Conservation (phyloP, 2,797 vertebrate genomes). For the Myotis planiceps region DNA sequence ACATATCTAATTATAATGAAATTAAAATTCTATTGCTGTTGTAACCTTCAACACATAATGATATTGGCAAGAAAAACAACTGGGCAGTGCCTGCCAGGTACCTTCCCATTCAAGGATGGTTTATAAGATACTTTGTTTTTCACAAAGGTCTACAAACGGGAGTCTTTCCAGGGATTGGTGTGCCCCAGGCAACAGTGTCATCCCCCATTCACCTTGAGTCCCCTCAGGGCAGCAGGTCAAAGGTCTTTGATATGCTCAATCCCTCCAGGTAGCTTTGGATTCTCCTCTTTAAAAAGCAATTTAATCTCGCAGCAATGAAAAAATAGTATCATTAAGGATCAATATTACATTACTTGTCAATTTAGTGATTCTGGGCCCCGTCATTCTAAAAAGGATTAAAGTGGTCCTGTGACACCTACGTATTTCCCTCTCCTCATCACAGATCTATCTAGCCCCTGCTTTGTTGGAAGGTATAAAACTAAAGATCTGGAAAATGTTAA, state of each 20-base stretch:
- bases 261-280: constrained; percentile 11
- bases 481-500: constrained; percentile 15
- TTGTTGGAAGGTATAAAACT: neutral
- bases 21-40: neutral
- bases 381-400: neutral
- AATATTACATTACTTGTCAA: neutral
- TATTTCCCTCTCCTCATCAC: neutral
- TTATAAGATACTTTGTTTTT: neutral
- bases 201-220: neutral
- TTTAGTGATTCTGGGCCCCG: neutral
- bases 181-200: constrained; percentile 48
- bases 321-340: neutral
- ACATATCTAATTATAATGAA: neutral
- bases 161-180: constrained; percentile 45
- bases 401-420: neutral
- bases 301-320: constrained; percentile 65
- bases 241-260: neutral
- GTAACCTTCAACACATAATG: neutral
- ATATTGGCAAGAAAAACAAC: neutral
- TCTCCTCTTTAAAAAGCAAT: constrained; percentile 53
- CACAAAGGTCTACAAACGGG: neutral
- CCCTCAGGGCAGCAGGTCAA: neutral
- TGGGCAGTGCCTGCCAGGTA: neutral
- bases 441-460: neutral
- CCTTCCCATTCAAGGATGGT: neutral